Base-by-base conservation (phyloP, 2,113 vertebrate genomes). In the Dasyprocta punctata region DNA sequence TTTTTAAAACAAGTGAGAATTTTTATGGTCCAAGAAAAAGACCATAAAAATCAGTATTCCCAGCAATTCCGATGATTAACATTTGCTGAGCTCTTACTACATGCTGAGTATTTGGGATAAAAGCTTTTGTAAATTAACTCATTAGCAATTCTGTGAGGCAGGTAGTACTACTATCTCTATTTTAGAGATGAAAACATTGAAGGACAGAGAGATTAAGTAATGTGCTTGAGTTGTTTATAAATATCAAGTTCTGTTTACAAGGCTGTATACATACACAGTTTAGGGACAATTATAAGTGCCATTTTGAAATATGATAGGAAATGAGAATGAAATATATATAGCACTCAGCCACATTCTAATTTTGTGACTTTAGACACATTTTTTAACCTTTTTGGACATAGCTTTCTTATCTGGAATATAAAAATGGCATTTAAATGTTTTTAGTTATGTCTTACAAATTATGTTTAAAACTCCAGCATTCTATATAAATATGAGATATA, bases 301-400 rank as follows among this genome's bases (percentile, higher is more conserved):
- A 65, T 88, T 95, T 96, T n/a, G 84, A 91, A 93, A 73, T 78
- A 58, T 26, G 16, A 41, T 82, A 49, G 49, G 13, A 94, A 95
- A 80, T 49, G 38, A 86, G 9, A 88, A 80, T 63, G 12, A 94
- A 89, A 86, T 90, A 71, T 38, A 9, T 38, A 82, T 0, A 82
- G 9, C 20, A 82, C 1, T 92, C 4, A 22, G 14, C 3, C 9
- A 84, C 63, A 85, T 86, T 82, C 90, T 87, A 71, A 78, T 78
- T 86, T 69, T 90, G 12, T 92, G 17, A 94, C 8, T 8, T 71
- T 63, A 44, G 22, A 56, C n/a, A 95, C 38, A 90, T 71, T 87
- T 93, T 94, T 89, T 69, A 94, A 89, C 2, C 26, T 47, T 92
- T 86, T 20, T 86, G 49, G 26, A 47, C 26, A 92, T 81, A 86